phyloP scores from a whole-genome alignment of 2,888 invertebrate species.

The Blomia tropicalis region DNA sequence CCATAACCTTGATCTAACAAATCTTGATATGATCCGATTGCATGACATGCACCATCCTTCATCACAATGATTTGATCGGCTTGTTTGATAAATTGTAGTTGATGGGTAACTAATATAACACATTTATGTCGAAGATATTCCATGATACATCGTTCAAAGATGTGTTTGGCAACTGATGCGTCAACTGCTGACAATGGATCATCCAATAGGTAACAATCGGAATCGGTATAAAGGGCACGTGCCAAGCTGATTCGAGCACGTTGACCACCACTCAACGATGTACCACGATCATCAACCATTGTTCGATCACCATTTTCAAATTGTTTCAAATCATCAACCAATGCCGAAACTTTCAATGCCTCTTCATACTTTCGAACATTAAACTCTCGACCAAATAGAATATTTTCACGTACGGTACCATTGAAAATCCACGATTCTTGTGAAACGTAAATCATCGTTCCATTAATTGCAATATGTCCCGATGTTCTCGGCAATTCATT shows the following conservation, averaged over 20 bases:
- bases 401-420: conserved; percentile 70
- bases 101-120: conserved; percentile 41
- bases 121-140: conserved; percentile 33
- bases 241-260: conserved; percentile 30
- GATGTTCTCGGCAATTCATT: conserved; percentile 32
- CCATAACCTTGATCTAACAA: conserved; percentile 27
- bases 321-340: conserved; percentile 38
- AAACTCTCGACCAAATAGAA: conserved; percentile 62
- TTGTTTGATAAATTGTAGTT: conserved; percentile 39
- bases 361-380: conserved; percentile 41
- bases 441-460: conserved; percentile 37
- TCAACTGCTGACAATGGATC: conserved; percentile 40
- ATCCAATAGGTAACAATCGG: conserved; percentile 40
- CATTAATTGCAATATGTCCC: conserved; percentile 32
- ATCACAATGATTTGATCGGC: conserved; percentile 39
- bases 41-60: conserved; percentile 32
- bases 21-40: conserved; percentile 27
- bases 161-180: conserved; percentile 37
- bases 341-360: conserved; percentile 40
- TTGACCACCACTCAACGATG: conserved; percentile 43
- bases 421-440: conserved; percentile 55
- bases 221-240: conserved; percentile 37
- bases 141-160: conserved; percentile 37
- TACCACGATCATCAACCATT: conserved; percentile 43
- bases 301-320: conserved; percentile 41